Conservation (phyloP, 2,797 vertebrate species). For the Cuniculus paca region DNA sequence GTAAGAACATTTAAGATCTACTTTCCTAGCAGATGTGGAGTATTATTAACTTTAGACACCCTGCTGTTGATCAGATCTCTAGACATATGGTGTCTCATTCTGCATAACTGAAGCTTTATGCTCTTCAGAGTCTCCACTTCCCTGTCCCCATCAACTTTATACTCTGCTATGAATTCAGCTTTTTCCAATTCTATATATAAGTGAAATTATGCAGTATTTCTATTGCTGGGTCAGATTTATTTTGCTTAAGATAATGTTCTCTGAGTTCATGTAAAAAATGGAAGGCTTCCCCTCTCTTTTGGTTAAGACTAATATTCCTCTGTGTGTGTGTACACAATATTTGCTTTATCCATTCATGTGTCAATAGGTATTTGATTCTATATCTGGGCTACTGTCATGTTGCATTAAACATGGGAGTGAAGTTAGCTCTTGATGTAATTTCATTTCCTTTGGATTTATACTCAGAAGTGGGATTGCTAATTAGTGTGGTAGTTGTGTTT, state of each 20-base stretch:
- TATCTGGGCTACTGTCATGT: neutral
- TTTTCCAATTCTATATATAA: neutral
- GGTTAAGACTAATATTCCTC: neutral
- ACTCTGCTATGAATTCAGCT: neutral
- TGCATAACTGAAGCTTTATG: neutral
- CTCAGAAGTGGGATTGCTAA: neutral
- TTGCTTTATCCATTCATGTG: neutral
- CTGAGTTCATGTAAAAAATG: neutral
- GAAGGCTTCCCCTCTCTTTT: neutral
- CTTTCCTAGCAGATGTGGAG: neutral
- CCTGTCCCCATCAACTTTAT: neutral
- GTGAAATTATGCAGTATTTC: neutral
- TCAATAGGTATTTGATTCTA: neutral
- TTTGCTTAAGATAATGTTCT: neutral
- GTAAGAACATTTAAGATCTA: neutral
- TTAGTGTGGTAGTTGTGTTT: neutral
- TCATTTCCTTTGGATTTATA: neutral
- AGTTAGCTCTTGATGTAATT: neutral
- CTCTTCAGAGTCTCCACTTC: neutral
- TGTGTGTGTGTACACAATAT: neutral
- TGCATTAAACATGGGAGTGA: neutral
- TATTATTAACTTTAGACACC: neutral
- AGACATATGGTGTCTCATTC: neutral
- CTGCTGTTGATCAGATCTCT: neutral
- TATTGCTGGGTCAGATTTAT: neutral